phyloP scores from a whole-genome alignment of 2,888 invertebrate species.

The Formica aserva region DNA sequence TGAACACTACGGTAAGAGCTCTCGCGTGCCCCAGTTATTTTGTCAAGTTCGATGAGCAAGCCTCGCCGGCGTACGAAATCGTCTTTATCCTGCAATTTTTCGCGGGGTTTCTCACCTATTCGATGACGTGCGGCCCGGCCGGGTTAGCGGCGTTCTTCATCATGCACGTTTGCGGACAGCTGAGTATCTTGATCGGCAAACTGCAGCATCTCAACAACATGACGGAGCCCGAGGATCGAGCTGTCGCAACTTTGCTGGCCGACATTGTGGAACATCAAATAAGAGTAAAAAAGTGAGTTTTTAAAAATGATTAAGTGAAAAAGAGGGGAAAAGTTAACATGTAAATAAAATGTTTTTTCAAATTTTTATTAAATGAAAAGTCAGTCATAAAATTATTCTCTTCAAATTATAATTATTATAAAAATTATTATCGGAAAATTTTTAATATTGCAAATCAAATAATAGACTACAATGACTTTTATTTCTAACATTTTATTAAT shows the following conservation, averaged over 20 bases:
- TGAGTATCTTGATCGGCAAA: slow-evolving; percentile 47
- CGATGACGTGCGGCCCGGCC: slow-evolving; percentile 70
- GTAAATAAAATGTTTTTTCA: background rate
- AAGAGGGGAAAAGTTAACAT: background rate
- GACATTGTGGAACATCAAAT: slow-evolving; percentile 59
- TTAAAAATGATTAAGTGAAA: background rate
- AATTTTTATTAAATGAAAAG: background rate
- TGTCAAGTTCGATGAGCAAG: slow-evolving; percentile 68
- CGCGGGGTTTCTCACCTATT: slow-evolving; percentile 71
- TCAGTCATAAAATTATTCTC: background rate
- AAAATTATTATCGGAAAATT: background rate
- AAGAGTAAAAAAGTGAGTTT: slow-evolving; percentile 50
- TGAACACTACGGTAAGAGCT: slow-evolving; percentile 69
- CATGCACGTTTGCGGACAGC: slow-evolving; percentile 76
- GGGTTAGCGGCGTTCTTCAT: slow-evolving; percentile 73
- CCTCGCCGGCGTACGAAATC: slow-evolving; percentile 73
- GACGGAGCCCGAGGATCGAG: background rate
- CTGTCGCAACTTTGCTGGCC: slow-evolving; percentile 23
- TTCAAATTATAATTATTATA: background rate
- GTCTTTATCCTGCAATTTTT: slow-evolving; percentile 72
- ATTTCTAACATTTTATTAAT: background rate
- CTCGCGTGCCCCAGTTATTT: slow-evolving; percentile 74
- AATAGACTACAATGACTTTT: background rate
- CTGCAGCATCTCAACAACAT: slow-evolving; percentile 16
- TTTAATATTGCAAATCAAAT: background rate